A percentile compares a stretch with the other conserved stretches of the same genome.
phyloP scores from a whole-genome alignment of 2,888 invertebrate genomes.

The Ophonus ardosiacus region DNA sequence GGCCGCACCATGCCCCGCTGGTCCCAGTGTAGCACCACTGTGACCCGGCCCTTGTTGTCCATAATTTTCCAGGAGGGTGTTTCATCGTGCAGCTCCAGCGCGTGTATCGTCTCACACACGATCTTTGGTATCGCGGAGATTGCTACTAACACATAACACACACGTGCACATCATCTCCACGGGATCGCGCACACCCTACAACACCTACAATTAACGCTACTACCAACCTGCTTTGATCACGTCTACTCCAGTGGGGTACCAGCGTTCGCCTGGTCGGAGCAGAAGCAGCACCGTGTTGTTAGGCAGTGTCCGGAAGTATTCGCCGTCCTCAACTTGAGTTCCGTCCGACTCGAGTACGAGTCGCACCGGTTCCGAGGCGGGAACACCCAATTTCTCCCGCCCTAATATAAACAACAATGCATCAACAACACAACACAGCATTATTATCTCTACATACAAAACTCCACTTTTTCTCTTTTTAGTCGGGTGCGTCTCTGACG shows the following conservation, averaged over 20 bases:
- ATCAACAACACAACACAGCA: slow-evolving; percentile 31
- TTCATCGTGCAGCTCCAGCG: slow-evolving; percentile 96
- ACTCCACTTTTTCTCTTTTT: too few relatives aligned
- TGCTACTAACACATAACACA: slow-evolving; percentile 79
- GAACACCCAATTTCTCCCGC: slow-evolving; percentile 93
- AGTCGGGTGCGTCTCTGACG: too few relatives aligned
- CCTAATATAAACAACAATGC: slow-evolving; percentile 76
- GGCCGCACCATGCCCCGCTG: slow-evolving; percentile 85
- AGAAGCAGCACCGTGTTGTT: slow-evolving; percentile 94
- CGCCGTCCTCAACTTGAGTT: slow-evolving; percentile 97
- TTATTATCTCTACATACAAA: too few relatives aligned
- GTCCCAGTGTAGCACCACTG: slow-evolving; percentile 98
- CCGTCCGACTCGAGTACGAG: slow-evolving; percentile 97
- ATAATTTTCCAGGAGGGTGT: slow-evolving; percentile 99
- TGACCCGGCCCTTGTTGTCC: slow-evolving; percentile 98
- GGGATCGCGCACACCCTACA: background rate
- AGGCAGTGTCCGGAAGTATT: slow-evolving; percentile 95
- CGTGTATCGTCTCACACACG: slow-evolving; percentile 98
- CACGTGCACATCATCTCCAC: background rate
- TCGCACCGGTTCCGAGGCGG: slow-evolving; percentile 90
- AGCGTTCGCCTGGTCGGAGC: slow-evolving; percentile 93
- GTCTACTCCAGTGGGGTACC: slow-evolving; percentile 96
- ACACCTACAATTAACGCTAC: slow-evolving; percentile 16
- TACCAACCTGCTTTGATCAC: slow-evolving; percentile 93
- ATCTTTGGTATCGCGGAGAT: slow-evolving; percentile 97